Evolutionary conservation across 2,888 invertebrate genomes (phyloP).

Genomic region (Drosophila peninsularis): DNA sequence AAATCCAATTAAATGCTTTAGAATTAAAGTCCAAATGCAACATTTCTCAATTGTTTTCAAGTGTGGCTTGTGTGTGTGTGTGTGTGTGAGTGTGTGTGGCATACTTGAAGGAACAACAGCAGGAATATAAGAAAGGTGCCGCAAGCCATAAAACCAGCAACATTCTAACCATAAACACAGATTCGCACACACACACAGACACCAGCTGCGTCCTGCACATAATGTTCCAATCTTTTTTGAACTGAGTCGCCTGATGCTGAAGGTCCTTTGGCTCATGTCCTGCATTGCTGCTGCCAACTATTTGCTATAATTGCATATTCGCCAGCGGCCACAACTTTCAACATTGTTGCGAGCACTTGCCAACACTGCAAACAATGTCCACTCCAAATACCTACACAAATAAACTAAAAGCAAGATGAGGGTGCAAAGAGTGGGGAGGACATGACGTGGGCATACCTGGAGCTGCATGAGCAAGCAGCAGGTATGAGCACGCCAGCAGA

Average conservation of each 20-base stretch:
- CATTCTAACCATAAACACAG: conserved; percentile 24
- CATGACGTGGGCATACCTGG: neutral
- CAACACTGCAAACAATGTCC: conserved; percentile 41
- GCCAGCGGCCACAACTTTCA: conserved; percentile 14
- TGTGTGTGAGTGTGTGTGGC: conserved; percentile 8
- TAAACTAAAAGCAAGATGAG: neutral
- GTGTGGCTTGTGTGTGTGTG: conserved; percentile 7
- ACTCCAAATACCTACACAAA: conserved; percentile 14
- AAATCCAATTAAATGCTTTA: conserved; percentile 59
- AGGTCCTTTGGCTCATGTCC: conserved; percentile 12
- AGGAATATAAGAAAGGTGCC: conserved; percentile 3
- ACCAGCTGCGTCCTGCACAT: conserved; percentile 13
- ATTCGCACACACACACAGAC: neutral
- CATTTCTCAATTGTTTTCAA: conserved; percentile 44
- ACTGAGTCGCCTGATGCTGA: conserved; percentile 12
- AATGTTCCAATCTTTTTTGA: conserved; percentile 40
- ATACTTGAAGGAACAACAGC: neutral
- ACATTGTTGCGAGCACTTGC: conserved; percentile 30
- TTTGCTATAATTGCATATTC: conserved; percentile 43
- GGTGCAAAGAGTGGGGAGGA: neutral
- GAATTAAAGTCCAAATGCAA: conserved; percentile 45
- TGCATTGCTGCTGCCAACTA: conserved; percentile 26
- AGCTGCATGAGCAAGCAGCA: neutral
- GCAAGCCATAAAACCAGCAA: conserved; percentile 22
- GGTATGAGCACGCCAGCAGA: no score